phyloP scores from a whole-genome alignment of 2,113 vertebrate genomes.

The Steatornis caripensis region DNA sequence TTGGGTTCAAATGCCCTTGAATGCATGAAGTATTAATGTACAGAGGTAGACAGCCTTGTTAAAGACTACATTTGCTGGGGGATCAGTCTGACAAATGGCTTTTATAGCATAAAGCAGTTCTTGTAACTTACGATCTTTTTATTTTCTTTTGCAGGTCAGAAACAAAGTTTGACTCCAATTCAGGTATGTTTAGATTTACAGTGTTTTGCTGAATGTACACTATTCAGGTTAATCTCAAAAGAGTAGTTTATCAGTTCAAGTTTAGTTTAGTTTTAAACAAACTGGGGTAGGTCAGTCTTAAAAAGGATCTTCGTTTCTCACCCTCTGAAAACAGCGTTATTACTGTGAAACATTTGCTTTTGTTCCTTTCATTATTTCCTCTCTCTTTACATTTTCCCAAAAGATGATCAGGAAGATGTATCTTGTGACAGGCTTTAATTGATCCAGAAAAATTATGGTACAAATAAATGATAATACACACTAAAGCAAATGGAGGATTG shows the following conservation, averaged over 20 bases:
- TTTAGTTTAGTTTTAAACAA: slow-evolving; percentile 73
- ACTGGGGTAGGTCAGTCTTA: slow-evolving; percentile 65
- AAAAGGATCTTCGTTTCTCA: slow-evolving; percentile 60
- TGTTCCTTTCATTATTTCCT: slow-evolving; percentile 24
- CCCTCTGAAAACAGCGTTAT: slow-evolving; percentile 31
- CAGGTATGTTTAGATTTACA: slow-evolving; percentile 85
- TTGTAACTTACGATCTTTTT: slow-evolving; percentile 46
- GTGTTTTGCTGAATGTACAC: slow-evolving; percentile 65
- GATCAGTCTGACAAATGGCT: background rate
- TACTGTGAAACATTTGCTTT: slow-evolving; percentile 39
- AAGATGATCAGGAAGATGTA: slow-evolving; percentile 53
- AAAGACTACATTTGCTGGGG: background rate
- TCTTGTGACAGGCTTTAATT: slow-evolving; percentile 43
- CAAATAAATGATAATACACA: slow-evolving; percentile 36
- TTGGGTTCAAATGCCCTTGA: background rate
- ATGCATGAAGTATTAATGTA: background rate
- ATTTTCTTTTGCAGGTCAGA: slow-evolving; percentile 82
- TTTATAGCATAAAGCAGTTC: slow-evolving; percentile 31
- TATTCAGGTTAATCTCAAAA: slow-evolving; percentile 70
- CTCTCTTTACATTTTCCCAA: slow-evolving; percentile 41
- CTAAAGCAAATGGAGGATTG: slow-evolving; percentile 5
- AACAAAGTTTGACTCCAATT: slow-evolving; percentile 95
- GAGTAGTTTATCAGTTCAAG: slow-evolving; percentile 71
- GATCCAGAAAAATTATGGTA: background rate
- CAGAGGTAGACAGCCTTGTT: background rate